These are phyloP conservation scores for Upupa epops DNA, from an alignment of 2,113 vertebrate genomes.

Conservation along the genomic window DNA sequence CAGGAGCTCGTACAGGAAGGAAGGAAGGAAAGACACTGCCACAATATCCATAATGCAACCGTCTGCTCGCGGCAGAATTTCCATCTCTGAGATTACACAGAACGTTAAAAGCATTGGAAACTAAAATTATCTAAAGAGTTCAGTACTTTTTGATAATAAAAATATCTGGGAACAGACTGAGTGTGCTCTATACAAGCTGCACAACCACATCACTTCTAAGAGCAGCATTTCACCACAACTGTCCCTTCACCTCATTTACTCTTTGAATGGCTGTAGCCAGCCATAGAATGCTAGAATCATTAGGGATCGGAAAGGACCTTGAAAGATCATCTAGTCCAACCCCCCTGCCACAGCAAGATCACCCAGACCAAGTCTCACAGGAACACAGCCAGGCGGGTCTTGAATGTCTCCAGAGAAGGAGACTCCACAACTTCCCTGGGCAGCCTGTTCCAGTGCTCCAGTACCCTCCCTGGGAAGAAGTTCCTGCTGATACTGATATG, in stretches of 20 bases:
- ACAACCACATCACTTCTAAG: rapidly evolving
- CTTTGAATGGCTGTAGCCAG: not conserved
- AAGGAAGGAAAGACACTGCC: not conserved
- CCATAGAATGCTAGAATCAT: too few relatives aligned
- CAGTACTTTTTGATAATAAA: not conserved
- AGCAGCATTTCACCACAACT: not conserved
- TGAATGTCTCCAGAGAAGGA: too few relatives aligned
- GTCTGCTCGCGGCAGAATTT: not conserved
- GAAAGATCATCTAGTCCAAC: too few relatives aligned
- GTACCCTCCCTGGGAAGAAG: too few relatives aligned
- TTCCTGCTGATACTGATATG: too few relatives aligned
- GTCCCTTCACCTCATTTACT: not conserved
- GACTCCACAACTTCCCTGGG: too few relatives aligned
- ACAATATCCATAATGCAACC: not conserved
- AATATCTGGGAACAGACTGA: not conserved
- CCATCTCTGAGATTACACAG: conserved; percentile 10
- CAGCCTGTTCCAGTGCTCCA: too few relatives aligned
- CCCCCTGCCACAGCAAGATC: too few relatives aligned
- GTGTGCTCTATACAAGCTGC: not conserved
- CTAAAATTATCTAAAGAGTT: not conserved
- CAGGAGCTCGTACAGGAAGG: not conserved
- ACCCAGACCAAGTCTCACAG: too few relatives aligned
- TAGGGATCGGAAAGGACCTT: too few relatives aligned
- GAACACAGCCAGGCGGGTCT: too few relatives aligned
- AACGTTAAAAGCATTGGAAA: not conserved